Conservation (phyloP, 2,113 vertebrate genomes). For the Ivindomyrus marchei region DNA sequence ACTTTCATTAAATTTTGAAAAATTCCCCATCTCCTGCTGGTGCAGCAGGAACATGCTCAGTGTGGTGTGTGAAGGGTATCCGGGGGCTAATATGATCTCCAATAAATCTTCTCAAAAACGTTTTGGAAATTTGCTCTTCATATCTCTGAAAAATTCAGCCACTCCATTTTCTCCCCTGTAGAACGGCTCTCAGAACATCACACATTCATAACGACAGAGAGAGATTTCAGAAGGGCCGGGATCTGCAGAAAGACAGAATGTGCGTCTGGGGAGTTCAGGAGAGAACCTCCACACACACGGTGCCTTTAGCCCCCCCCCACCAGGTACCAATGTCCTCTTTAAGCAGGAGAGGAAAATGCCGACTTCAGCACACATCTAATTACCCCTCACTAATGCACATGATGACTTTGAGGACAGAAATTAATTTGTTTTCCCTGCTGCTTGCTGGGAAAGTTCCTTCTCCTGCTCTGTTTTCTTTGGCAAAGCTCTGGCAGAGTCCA, state of each 20-base stretch:
- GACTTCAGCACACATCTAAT: constrained; percentile 53
- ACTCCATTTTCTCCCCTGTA: neutral
- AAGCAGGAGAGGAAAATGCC: constrained; percentile 45
- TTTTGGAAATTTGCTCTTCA: neutral
- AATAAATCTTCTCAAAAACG: neutral
- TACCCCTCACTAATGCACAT: constrained; percentile 39
- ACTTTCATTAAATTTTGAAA: neutral
- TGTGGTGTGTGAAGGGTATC: too few relatives aligned
- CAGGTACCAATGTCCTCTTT: constrained; percentile 35
- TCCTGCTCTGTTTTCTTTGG: constrained; percentile 57
- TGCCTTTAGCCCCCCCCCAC: neutral
- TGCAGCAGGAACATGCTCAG: too few relatives aligned
- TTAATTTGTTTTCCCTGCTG: constrained; percentile 37
- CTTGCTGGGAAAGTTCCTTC: constrained; percentile 16
- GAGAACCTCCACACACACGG: neutral
- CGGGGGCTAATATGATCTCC: too few relatives aligned
- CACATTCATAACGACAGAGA: neutral
- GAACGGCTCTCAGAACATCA: neutral
- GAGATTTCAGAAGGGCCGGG: neutral
- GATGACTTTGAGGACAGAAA: constrained; percentile 31
- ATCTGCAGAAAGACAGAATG: neutral
- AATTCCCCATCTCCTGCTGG: neutral
- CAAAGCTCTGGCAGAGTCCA: constrained; percentile 36
- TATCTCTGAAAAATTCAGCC: neutral
- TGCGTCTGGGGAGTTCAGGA: neutral